Evolutionary conservation across 2,888 invertebrate genomes (phyloP).

Genomic region (Drosophila bunnanda): DNA sequence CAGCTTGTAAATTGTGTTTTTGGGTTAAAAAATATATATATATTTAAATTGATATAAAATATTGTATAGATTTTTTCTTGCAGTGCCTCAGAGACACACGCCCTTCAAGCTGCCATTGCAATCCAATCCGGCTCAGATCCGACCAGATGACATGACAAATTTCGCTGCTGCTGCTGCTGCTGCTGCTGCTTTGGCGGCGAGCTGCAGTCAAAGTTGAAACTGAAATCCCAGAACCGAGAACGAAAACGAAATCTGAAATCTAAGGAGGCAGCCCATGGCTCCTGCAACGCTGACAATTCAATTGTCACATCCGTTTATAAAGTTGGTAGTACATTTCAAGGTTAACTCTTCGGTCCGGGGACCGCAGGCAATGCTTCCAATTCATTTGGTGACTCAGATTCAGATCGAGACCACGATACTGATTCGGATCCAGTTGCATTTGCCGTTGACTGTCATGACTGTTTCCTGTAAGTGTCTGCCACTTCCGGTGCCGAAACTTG

Average conservation of each 20-base stretch:
- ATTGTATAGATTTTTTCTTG: neutral
- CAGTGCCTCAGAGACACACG: conserved; percentile 1
- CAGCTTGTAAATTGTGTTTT: neutral
- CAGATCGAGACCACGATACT: conserved; percentile 1
- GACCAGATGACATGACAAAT: conserved; percentile 64
- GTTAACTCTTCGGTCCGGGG: conserved; percentile 47
- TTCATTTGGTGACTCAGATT: conserved; percentile 29
- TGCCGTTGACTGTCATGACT: conserved; percentile 35
- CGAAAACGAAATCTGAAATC: conserved; percentile 19
- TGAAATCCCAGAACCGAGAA: conserved; percentile 16
- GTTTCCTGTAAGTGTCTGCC: conserved; percentile 42
- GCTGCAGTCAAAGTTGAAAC: conserved; percentile 31
- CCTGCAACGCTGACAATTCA: conserved; percentile 59
- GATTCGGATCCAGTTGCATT: conserved; percentile 22
- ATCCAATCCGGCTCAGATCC: conserved; percentile 39
- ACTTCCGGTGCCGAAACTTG: conserved; percentile 28
- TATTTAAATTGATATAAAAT: neutral
- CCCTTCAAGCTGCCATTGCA: conserved; percentile 43
- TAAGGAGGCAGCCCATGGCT: neutral
- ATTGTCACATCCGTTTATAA: conserved; percentile 73
- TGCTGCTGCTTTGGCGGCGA: conserved; percentile 12
- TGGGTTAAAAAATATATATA: neutral
- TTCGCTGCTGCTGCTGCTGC: conserved; percentile 40
- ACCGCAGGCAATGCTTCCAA: conserved; percentile 14
- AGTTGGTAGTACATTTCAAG: conserved; percentile 72